Conservation (phyloP, 1,140 invertebrate genomes). For the Leguminivora glycinivorella region DNA sequence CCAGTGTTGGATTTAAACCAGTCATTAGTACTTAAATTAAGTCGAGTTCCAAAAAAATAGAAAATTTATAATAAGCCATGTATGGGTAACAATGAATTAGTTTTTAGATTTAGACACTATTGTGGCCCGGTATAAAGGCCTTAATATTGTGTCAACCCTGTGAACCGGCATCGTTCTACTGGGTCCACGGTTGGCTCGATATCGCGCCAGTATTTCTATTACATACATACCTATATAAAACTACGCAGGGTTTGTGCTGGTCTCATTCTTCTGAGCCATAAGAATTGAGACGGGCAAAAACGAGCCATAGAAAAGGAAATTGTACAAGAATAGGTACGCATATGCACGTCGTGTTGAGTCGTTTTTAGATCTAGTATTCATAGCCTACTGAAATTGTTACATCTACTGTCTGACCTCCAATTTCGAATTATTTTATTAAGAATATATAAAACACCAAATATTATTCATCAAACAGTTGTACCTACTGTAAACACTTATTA, state of each 20-base stretch:
- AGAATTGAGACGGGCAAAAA: constrained; percentile 28
- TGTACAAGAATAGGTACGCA: not conserved
- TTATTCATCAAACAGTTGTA: not conserved
- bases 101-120: constrained; percentile 15
- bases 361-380: constrained; percentile 14
- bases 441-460: not conserved
- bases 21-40: constrained; percentile 8
- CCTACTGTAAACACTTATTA: not conserved
- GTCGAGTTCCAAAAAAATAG: constrained; percentile 15
- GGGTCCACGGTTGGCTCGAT: not conserved
- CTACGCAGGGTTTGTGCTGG: constrained; percentile 8
- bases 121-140: not conserved
- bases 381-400: constrained; percentile 22
- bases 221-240: not conserved
- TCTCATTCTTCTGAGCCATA: constrained; percentile 26
- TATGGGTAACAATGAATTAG: constrained; percentile 28
- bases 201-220: not conserved
- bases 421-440: not conserved
- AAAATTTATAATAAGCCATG: constrained; percentile 9
- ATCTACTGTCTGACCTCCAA: not conserved
- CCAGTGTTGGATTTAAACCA: constrained; percentile 24
- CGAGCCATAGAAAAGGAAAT: not conserved
- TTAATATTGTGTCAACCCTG: not conserved
- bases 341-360: constrained; percentile 17
- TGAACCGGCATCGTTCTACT: not conserved